A percentile compares a stretch with the other conserved stretches of the same genome.
Evolutionary conservation across 2,113 vertebrate species (phyloP).

Genomic region (Onychostruthus taczanowskii): DNA sequence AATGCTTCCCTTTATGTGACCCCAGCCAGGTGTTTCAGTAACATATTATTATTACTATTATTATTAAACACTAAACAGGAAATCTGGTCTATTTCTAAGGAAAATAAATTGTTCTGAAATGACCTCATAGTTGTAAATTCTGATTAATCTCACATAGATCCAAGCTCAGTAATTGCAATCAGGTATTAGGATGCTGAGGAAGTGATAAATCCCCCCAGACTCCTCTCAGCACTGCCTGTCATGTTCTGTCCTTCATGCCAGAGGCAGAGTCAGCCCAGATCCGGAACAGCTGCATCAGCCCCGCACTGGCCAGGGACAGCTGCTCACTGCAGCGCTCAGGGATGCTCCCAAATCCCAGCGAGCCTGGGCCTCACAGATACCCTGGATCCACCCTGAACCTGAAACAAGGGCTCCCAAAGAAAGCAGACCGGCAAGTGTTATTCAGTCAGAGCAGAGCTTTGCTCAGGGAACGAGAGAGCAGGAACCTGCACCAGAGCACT

Average conservation of each 20-base stretch:
- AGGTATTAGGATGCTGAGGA: background rate
- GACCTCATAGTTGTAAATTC: background rate
- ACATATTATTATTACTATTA: background rate
- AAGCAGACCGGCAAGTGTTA: background rate
- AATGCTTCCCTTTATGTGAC: background rate
- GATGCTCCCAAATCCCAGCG: accelerated
- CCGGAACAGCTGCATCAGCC: background rate
- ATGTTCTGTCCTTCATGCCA: accelerated
- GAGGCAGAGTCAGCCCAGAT: background rate
- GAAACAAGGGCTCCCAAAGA: background rate
- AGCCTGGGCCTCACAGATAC: accelerated
- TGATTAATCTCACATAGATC: background rate
- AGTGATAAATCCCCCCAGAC: background rate
- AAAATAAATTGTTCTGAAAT: background rate
- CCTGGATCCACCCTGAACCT: background rate
- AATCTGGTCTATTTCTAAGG: background rate
- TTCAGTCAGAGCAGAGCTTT: background rate
- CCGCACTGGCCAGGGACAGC: accelerated
- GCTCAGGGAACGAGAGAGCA: background rate
- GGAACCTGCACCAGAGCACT: background rate
- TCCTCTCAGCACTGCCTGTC: background rate
- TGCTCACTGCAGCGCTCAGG: accelerated
- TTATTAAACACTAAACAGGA: background rate
- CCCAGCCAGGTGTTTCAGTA: background rate
- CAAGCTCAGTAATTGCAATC: background rate